Evolutionary conservation across 1,140 invertebrate species (phyloP).

Genomic region (Sinella curviseta): DNA sequence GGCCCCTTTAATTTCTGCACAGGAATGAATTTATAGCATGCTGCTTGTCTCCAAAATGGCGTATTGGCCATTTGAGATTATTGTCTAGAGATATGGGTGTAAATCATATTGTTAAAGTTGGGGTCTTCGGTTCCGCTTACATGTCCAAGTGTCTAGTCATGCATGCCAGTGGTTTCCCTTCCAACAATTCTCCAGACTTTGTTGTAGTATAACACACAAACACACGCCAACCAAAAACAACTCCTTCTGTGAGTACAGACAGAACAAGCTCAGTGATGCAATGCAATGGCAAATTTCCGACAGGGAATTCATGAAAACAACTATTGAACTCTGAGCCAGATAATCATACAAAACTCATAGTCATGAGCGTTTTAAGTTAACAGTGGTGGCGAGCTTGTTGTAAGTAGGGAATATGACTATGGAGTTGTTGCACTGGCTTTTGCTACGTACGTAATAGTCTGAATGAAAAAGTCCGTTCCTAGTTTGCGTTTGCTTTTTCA

Average conservation of each 20-base stretch:
- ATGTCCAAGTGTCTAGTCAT: not conserved
- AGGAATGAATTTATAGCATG: not conserved
- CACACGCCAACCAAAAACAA: too few relatives aligned
- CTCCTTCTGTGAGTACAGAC: not conserved
- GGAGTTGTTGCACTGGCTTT: too few relatives aligned
- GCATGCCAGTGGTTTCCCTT: conserved; percentile 3
- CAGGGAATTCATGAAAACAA: not conserved
- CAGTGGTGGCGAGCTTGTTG: too few relatives aligned
- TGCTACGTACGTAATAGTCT: too few relatives aligned
- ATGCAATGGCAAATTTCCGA: not conserved
- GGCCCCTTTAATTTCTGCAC: not conserved
- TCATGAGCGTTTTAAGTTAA: too few relatives aligned
- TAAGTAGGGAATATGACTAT: too few relatives aligned
- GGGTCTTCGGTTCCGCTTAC: not conserved
- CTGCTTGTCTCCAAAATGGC: not conserved
- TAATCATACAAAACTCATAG: too few relatives aligned
- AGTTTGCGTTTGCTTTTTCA: too few relatives aligned
- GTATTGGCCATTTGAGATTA: not conserved
- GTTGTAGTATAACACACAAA: too few relatives aligned
- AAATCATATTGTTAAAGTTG: conserved; percentile 8
- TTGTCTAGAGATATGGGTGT: conserved; percentile 14
- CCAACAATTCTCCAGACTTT: not conserved
- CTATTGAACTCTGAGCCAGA: too few relatives aligned
- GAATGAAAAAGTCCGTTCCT: too few relatives aligned
- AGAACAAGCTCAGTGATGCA: not conserved